phyloP scores from a whole-genome alignment of 2,113 vertebrate species.

The Prinia subflava region DNA sequence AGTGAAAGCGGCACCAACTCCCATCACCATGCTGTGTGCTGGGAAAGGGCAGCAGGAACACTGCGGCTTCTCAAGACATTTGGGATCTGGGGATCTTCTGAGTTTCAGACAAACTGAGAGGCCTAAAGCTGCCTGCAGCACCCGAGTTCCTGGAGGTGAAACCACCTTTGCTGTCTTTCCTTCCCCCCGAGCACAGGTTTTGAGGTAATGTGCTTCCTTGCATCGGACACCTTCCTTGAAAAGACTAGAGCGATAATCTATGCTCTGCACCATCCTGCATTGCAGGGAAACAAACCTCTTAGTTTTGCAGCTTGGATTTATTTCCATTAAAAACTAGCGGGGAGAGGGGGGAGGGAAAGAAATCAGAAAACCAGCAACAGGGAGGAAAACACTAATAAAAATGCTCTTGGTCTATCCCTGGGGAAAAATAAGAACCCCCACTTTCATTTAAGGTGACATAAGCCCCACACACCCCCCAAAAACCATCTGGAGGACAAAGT shows the following conservation, averaged over 20 bases:
- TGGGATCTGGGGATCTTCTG: background rate
- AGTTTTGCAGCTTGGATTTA: background rate
- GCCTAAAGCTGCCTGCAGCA: background rate
- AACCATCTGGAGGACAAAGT: background rate
- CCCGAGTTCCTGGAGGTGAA: background rate
- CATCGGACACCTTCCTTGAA: background rate
- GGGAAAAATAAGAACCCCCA: background rate
- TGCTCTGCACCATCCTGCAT: accelerated
- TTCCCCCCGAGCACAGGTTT: background rate
- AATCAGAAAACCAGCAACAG: background rate
- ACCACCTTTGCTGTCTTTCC: background rate
- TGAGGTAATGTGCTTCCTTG: background rate
- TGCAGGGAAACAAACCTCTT: background rate
- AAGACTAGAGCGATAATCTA: background rate
- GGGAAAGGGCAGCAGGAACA: background rate
- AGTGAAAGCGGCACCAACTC: background rate
- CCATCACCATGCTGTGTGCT: background rate
- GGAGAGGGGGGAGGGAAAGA: accelerated
- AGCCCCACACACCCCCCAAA: background rate
- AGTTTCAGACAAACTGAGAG: background rate
- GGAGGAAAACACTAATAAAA: background rate
- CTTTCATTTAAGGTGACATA: background rate
- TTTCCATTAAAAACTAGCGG: background rate
- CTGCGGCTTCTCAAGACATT: accelerated
- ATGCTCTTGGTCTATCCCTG: background rate